phyloP scores from a whole-genome alignment of 37 sponge, comb jelly and placozoan genomes.

The Eunapius fragilis region DNA sequence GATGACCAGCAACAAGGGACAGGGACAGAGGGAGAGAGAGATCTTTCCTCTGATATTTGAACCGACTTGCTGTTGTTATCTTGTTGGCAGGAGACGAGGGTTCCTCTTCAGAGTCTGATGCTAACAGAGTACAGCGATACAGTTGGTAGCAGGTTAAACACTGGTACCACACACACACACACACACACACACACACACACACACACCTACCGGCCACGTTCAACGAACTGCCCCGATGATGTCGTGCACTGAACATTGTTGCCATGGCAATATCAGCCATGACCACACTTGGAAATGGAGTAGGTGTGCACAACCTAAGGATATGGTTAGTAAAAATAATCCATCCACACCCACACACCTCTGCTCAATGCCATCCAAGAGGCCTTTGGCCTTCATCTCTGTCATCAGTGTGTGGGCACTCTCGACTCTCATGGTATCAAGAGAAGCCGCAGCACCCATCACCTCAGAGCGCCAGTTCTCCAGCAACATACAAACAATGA shows the following conservation, averaged over 20 bases:
- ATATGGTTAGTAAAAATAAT: no score
- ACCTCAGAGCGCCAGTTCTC: not conserved
- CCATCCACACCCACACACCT: conserved; percentile 16
- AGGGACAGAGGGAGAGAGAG: no score
- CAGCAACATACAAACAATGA: conserved; percentile 47
- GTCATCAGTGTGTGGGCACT: conserved; percentile 29
- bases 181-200: no score
- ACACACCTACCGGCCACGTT: no score
- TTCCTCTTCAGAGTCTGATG: conserved; percentile 10
- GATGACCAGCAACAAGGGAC: no score
- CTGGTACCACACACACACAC: no score
- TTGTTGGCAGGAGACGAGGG: not conserved
- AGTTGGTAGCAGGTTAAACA: no score
- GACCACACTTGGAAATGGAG: conserved; percentile 29
- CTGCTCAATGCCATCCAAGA: conserved; percentile 38
- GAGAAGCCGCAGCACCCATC: not conserved
- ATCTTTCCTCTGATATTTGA: no score
- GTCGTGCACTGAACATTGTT: not conserved
- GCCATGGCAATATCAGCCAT: conserved; percentile 42
- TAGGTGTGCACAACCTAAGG: not conserved
- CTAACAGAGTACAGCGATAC: no score
- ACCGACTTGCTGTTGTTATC: no score
- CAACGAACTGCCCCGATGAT: no score
- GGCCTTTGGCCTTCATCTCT: conserved; percentile 35
- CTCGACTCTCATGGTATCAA: conserved; percentile 35